Conservation (phyloP, 2,888 invertebrate genomes). For the Rotaria macrura region DNA sequence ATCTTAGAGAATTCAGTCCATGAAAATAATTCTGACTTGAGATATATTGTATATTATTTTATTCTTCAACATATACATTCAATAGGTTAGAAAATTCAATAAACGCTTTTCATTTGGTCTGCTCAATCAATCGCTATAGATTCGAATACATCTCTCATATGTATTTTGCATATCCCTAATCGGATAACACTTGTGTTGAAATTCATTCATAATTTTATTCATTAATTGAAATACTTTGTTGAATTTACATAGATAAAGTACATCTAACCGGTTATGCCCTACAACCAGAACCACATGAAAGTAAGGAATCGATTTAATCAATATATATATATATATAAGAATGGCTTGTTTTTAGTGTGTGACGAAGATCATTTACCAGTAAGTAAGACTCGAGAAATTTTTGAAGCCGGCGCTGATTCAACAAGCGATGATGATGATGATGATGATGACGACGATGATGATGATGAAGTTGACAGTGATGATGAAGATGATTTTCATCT, state of each 20-base stretch:
- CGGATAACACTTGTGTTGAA: too few relatives aligned
- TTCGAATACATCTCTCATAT: too few relatives aligned
- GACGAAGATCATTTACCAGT: slow-evolving; percentile 39
- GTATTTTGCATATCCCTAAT: too few relatives aligned
- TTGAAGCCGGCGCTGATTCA: slow-evolving; percentile 38
- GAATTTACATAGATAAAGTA: slow-evolving; percentile 22
- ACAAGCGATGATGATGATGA: slow-evolving; percentile 51
- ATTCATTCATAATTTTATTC: too few relatives aligned
- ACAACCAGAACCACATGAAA: background rate
- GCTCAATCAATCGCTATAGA: too few relatives aligned
- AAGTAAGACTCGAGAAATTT: slow-evolving; percentile 44
- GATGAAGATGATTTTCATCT: slow-evolving; percentile 35
- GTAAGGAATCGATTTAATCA: background rate
- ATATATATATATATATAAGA: background rate
- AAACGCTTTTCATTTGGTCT: too few relatives aligned
- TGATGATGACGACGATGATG: slow-evolving; percentile 47
- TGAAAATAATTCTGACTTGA: too few relatives aligned
- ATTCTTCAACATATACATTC: too few relatives aligned
- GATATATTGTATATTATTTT: too few relatives aligned
- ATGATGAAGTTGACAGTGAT: slow-evolving; percentile 38
- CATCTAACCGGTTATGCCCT: slow-evolving; percentile 8
- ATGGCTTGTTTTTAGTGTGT: background rate
- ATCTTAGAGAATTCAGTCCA: too few relatives aligned
- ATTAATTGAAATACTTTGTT: background rate
- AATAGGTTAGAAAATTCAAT: too few relatives aligned